These are phyloP conservation scores for Acanthococcus lagerstroemiae DNA, from an alignment of 2,888 invertebrate species.

Conservation along the genomic window DNA sequence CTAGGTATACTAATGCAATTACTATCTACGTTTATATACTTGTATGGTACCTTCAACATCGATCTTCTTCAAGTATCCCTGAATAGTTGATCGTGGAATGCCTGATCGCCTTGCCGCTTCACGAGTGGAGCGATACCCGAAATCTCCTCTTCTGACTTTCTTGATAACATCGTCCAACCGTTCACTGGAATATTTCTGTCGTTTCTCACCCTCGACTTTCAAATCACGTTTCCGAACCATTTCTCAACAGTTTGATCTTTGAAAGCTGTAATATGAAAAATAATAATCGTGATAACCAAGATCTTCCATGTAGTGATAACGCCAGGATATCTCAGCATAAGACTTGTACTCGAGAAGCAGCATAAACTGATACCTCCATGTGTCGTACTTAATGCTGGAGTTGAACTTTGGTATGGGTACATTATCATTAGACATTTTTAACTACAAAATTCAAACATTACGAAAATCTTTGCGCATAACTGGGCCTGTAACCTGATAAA, in stretches of 20 bases:
- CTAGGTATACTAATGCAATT: too few species aligned
- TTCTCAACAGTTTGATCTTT: too few species aligned
- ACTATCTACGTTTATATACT: too few species aligned
- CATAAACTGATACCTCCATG: background rate
- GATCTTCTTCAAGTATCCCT: background rate
- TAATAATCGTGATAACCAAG: background rate
- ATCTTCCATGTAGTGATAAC: background rate
- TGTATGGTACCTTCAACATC: background rate
- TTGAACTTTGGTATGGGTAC: background rate
- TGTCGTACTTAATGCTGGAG: background rate
- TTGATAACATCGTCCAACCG: background rate
- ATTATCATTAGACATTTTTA: background rate
- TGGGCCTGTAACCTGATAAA: background rate
- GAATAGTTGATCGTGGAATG: background rate
- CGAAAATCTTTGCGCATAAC: background rate
- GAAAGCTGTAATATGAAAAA: background rate
- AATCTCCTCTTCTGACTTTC: background rate
- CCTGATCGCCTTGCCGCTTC: background rate
- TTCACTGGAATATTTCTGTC: background rate
- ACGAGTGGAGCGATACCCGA: background rate
- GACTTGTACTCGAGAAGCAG: background rate
- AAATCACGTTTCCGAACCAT: background rate
- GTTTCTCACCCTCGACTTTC: background rate
- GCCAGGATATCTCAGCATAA: background rate
- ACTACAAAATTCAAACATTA: background rate